These are phyloP conservation scores for Oligia latruncula DNA, from an alignment of 2,888 invertebrate species.

Conservation along the genomic window DNA sequence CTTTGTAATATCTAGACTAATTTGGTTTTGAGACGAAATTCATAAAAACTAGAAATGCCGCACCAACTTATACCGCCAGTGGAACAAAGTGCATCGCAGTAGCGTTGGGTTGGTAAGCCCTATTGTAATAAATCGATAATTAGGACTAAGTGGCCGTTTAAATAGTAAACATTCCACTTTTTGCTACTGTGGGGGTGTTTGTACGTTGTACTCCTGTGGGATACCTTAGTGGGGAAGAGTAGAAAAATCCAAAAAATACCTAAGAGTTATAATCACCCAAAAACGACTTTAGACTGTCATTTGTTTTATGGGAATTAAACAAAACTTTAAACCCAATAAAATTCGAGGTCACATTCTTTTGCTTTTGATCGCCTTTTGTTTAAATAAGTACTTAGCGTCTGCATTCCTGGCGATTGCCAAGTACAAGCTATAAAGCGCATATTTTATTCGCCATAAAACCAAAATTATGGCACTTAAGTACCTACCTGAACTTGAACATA, in stretches of 20 bases:
- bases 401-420: constrained; percentile 2
- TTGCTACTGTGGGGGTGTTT: too few relatives aligned
- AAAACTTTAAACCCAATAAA: not conserved
- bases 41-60: not conserved
- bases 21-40: not conserved
- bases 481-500: not conserved
- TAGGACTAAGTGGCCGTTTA: not conserved
- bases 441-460: not conserved
- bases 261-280: too few relatives aligned
- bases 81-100: not conserved
- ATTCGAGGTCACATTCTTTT: not conserved
- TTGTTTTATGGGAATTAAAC: not conserved
- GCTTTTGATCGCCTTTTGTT: not conserved
- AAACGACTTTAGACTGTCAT: not conserved
- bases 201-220: too few relatives aligned
- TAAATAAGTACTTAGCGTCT: not conserved
- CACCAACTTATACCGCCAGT: not conserved
- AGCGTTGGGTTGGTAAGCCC: not conserved
- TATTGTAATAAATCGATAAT: not conserved
- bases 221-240: not conserved
- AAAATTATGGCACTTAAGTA: not conserved
- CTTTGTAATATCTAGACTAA: constrained; percentile 26
- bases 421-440: not conserved
- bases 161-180: not conserved
- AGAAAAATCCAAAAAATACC: not conserved